Evolutionary conservation across 35 echinoderm and acorn worm species (phyloP), one percentile per base, ranked within the genome.

Genomic region (Acanthaster planci): DNA sequence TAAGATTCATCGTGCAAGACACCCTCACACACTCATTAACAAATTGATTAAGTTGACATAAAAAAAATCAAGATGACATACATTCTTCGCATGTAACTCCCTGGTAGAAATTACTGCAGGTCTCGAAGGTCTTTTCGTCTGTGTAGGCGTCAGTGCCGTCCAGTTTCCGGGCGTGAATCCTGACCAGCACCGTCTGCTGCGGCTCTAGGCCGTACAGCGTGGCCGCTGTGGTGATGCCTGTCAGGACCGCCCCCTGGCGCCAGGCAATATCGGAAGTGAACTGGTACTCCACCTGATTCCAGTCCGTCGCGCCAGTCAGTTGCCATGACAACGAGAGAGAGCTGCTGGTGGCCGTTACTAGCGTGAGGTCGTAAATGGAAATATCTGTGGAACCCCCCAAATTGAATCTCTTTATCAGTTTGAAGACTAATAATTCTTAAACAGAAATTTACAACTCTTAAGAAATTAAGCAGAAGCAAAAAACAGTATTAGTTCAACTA

Each of bases 251-350:
- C 29, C 26, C 26, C 34, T 72, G 19, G 0, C 64, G 64, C 64
- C 64, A 72, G 2, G 64, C 22, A 1, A 26, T 72, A 9, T 76
- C 84, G 78, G 19, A 57, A 7, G 39, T 39, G 1, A 39, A 42
- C n/a, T 86, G 40, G 75, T 86, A 86, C 72, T 86, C 67, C 7
- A 86, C 39, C 51, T 86, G 38, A 12, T 51, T 47, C 84, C 84
- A 58, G 84, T 77, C 10, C 0, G 19, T 8, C 18, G 58, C 37
- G 39, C 8, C 44, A 1, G 84, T 68, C 12, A 86, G 75, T 17
- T 44, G 30, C 84, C 84, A 86, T 22, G 75, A 44, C n/a, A 86
- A 32, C 39, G 75, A 40, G 12, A 86, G 37, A 47, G 84, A 86
- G 42, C 67, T 76, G 37, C 84, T 86, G 75, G 84, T 86, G 39